Evolutionary conservation across 1,140 invertebrate genomes (phyloP).

Genomic region (Ectropis grisescens): DNA sequence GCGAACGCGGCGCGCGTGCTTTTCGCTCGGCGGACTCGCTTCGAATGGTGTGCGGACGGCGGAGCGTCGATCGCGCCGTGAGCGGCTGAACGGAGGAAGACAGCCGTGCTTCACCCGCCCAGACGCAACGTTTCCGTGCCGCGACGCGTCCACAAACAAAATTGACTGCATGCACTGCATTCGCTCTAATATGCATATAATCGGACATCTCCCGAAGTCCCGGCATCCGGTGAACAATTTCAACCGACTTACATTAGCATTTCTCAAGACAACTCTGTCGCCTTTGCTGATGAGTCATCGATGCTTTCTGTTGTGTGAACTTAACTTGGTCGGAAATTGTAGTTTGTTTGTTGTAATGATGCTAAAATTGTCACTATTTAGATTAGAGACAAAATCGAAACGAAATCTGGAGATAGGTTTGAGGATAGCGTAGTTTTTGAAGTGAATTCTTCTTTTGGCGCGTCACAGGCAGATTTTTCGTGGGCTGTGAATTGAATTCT

Average conservation of each 20-base stretch:
- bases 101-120: slow-evolving; percentile 9
- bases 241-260: background rate
- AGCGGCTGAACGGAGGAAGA: background rate
- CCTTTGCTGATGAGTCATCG: no score
- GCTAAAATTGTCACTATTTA: no score
- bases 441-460: no score
- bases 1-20: slow-evolving; percentile 28
- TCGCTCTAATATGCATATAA: slow-evolving; percentile 42
- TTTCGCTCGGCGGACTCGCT: slow-evolving; percentile 27
- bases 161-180: slow-evolving; percentile 29
- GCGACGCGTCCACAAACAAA: slow-evolving; percentile 26
- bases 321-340: no score
- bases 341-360: no score
- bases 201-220: slow-evolving; percentile 25
- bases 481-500: no score
- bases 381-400: no score
- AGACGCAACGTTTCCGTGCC: slow-evolving; percentile 21
- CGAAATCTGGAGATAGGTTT: no score
- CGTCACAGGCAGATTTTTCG: no score
- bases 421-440: no score
- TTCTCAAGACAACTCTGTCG: no score
- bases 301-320: no score
- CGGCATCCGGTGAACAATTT: slow-evolving; percentile 19
- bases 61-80: background rate
- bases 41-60: slow-evolving; percentile 31